phyloP scores from a whole-genome alignment of 2,888 invertebrate genomes.

The Agrochola lota region DNA sequence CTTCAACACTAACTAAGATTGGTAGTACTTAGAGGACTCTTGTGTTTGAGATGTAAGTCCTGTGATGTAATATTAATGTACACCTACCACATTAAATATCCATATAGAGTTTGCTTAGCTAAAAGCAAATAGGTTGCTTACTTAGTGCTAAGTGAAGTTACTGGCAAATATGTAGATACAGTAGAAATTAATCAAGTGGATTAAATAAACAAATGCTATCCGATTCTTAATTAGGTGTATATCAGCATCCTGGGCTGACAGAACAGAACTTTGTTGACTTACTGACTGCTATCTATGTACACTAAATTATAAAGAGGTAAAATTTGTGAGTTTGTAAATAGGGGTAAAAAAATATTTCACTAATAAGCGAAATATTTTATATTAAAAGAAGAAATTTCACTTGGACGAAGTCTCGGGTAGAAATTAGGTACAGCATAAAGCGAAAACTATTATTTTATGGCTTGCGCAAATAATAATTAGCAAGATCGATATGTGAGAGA shows the following conservation, averaged over 20 bases:
- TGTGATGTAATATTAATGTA: constrained; percentile 23
- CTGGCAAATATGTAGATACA: not conserved
- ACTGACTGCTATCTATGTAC: too few species aligned
- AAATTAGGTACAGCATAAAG: not conserved
- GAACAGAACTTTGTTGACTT: too few species aligned
- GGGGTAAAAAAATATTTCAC: too few species aligned
- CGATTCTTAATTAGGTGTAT: not conserved
- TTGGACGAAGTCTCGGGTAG: not conserved
- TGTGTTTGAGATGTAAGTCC: constrained; percentile 13
- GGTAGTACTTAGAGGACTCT: constrained; percentile 8
- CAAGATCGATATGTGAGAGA: not conserved
- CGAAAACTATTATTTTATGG: not conserved
- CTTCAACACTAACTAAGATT: constrained; percentile 21
- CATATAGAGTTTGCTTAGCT: not conserved
- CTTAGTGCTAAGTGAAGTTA: not conserved
- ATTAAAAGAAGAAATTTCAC: not conserved
- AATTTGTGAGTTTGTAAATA: too few species aligned
- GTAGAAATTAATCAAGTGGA: not conserved
- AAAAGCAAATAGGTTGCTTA: constrained; percentile 4
- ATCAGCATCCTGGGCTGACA: not conserved
- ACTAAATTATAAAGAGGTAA: too few species aligned
- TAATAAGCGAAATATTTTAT: too few species aligned
- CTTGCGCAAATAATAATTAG: not conserved
- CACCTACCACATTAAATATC: not conserved
- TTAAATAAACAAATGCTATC: not conserved